Conservation (phyloP, 2,797 vertebrate species). For the Eurystomus glaucurus region DNA sequence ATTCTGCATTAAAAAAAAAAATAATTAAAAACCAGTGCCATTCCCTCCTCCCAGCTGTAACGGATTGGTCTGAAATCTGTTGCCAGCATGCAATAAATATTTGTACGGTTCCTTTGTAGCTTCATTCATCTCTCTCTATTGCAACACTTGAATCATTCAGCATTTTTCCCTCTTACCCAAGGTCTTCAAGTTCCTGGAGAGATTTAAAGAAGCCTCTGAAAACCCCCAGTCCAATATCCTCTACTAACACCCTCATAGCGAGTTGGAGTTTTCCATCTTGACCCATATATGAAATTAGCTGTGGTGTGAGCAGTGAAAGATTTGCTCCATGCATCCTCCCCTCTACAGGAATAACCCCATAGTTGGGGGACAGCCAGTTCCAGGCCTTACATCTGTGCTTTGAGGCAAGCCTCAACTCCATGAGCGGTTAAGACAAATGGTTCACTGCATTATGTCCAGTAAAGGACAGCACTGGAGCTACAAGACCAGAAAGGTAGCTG, state of each 20-base stretch:
- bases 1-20: not conserved
- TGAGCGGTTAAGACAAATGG: not conserved
- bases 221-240: not conserved
- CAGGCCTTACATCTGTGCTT: not conserved
- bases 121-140: constrained; percentile 27
- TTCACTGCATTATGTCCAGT: not conserved
- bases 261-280: not conserved
- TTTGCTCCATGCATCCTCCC: not conserved
- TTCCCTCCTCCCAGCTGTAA: not conserved
- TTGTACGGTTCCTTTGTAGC: not conserved
- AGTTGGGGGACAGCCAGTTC: not conserved
- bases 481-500: not conserved
- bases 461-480: constrained; percentile 1
- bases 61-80: not conserved
- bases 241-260: not conserved
- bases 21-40: not conserved
- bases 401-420: not conserved
- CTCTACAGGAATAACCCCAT: not conserved
- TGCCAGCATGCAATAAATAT: constrained; percentile 7
- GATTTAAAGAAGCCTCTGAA: not conserved
- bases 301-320: not conserved
- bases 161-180: not conserved
- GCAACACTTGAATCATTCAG: not conserved
- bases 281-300: not conserved
- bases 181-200: not conserved